Conservation (phyloP, 1,140 invertebrate species). For the Triops cancriformis region DNA sequence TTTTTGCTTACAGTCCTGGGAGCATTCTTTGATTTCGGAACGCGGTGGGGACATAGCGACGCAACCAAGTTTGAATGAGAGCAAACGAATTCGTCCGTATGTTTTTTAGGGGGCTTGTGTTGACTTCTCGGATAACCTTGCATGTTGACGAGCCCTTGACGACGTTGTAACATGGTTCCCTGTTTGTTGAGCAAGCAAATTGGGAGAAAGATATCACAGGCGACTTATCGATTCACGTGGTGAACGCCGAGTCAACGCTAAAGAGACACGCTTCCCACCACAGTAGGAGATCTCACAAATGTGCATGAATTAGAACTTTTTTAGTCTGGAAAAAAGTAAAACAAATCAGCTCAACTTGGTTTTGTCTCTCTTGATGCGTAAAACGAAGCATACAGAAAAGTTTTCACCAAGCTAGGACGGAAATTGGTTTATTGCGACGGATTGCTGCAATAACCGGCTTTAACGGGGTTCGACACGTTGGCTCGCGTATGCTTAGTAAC, state of each 20-base stretch:
- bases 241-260: background rate
- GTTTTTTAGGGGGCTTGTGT: background rate
- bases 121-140: constrained; percentile 1
- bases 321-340: too few species aligned
- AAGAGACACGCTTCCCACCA: background rate
- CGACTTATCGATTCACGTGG: background rate
- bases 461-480: background rate
- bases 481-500: background rate
- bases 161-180: constrained; percentile 8
- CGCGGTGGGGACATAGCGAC: background rate
- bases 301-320: background rate
- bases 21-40: too few species aligned
- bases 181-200: constrained; percentile 14
- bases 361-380: background rate
- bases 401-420: background rate
- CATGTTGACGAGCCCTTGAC: constrained; percentile 12
- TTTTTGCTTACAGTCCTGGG: too few species aligned
- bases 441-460: background rate
- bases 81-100: background rate
- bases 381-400: background rate
- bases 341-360: background rate
- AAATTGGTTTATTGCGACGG: background rate
- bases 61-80: background rate
- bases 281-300: background rate
- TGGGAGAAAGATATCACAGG: background rate